Conservation (phyloP, 2,113 vertebrate species). For the Rhombomys opimus region DNA sequence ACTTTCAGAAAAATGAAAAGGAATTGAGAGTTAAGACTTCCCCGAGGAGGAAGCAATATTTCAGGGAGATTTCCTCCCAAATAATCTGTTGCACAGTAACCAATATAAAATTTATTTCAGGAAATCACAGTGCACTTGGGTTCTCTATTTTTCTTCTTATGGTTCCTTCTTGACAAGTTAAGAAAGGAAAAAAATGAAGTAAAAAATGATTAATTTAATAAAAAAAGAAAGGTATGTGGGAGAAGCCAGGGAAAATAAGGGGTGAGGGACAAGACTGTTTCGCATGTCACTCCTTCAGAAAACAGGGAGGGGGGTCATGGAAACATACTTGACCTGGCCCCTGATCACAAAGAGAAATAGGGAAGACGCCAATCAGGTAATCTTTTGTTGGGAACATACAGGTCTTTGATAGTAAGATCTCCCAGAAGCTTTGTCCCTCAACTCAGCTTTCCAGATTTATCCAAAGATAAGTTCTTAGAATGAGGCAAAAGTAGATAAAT, state of each 20-base stretch:
- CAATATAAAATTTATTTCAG: constrained; percentile 28
- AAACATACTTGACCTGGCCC: neutral
- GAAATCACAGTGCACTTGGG: constrained; percentile 48
- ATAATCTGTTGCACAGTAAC: constrained; percentile 46
- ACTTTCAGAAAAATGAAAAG: constrained; percentile 18
- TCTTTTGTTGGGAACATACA: neutral
- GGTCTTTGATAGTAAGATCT: neutral
- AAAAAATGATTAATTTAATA: neutral
- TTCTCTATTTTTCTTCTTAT: constrained; percentile 5
- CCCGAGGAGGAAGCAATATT: constrained; percentile 65
- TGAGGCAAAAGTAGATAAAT: neutral
- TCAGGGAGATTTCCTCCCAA: constrained; percentile 58
- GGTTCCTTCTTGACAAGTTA: neutral
- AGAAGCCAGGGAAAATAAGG: neutral
- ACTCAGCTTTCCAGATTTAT: constrained; percentile 34
- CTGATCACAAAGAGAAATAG: neutral
- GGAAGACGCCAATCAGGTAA: neutral
- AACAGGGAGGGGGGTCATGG: neutral
- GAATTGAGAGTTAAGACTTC: neutral
- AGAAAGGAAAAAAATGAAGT: neutral
- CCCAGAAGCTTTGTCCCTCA: neutral
- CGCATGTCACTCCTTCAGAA: constrained; percentile 12
- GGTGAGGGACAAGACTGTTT: neutral
- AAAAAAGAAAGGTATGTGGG: neutral
- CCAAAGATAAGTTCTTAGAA: neutral